Base-by-base conservation (phyloP, 2,113 vertebrate genomes). In the Triplophysa dalaica region DNA sequence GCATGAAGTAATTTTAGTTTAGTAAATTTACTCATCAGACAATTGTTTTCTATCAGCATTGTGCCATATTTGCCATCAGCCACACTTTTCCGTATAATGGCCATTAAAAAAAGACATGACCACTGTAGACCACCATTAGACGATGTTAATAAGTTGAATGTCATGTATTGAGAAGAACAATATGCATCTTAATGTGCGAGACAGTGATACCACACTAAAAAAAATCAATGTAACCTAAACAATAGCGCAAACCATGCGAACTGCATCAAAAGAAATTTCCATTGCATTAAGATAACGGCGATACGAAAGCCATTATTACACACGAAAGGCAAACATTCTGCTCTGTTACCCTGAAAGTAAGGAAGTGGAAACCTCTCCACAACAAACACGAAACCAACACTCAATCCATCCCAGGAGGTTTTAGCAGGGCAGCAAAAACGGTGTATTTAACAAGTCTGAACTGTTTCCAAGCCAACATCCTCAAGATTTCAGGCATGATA, bases 381-480 rank as follows among this genome's bases (percentile, higher is more conserved):
- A 58, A 45, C 76, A 75, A 80, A 72, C 45, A 69, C 43, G 0
- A 33, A 62, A 65, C 64, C 50, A 43, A 60, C 24, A 8, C 41
- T 62, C 38, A 81, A 56, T 26, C 2, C 54, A 56, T 62, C 52
- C 67, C 33, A 81, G 76, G 85, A 82, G 86, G 78, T 56, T 2
- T 60, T 50, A 52, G 77, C 80, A n/a, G 69, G 67, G 81, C 48
- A 64, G 80, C 45, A 54, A 58, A 77, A 50, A 80, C 63, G 50
- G 87, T 84, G 80, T 50, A 65, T 65, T 75, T 79, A 52, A 24
- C 16, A 48, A 65, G 50, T 38, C 21, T 33, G 29, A 52, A 41
- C 33, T 10, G 80, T 74, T 79, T 83, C 79, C 88, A 91, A 86
- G 86, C 85, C 85, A 87, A 87, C 89, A 90, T 90, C 88, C 86